Evolutionary conservation across 1,140 invertebrate genomes (phyloP).

Genomic region (Bombus waltoni): DNA sequence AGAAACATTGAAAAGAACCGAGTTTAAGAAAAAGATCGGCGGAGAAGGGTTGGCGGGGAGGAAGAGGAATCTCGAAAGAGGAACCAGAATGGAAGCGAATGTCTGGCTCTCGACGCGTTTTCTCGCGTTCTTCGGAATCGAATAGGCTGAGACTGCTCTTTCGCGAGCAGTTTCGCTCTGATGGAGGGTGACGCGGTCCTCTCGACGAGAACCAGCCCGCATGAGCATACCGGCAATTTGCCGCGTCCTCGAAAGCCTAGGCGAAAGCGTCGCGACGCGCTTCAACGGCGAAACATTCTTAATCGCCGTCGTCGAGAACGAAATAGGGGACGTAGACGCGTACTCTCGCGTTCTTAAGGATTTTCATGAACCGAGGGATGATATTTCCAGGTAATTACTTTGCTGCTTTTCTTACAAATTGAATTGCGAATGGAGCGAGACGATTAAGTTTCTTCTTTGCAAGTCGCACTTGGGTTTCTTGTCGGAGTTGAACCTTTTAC

Average conservation of each 20-base stretch:
- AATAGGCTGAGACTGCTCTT: constrained; percentile 46
- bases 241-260: not conserved
- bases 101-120: constrained; percentile 35
- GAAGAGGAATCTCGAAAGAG: too few species aligned
- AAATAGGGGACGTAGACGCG: not conserved
- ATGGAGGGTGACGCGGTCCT: constrained; percentile 39
- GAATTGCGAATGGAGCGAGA: too few species aligned
- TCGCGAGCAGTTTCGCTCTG: constrained; percentile 31
- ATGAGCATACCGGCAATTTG: constrained; percentile 40
- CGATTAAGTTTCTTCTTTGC: too few species aligned
- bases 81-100: constrained; percentile 13
- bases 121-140: constrained; percentile 24
- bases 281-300: constrained; percentile 9
- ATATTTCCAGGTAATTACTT: not conserved
- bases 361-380: not conserved
- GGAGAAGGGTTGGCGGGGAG: not conserved
- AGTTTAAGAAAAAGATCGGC: not conserved
- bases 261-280: constrained; percentile 12
- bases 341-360: too few species aligned
- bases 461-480: too few species aligned
- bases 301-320: not conserved
- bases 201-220: constrained; percentile 23
- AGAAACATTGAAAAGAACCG: constrained; percentile 1
- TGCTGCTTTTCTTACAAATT: not conserved
- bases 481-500: too few species aligned